These are phyloP conservation scores for Chrysemys picta DNA, from an alignment of 2,113 vertebrate species.

Conservation along the genomic window DNA sequence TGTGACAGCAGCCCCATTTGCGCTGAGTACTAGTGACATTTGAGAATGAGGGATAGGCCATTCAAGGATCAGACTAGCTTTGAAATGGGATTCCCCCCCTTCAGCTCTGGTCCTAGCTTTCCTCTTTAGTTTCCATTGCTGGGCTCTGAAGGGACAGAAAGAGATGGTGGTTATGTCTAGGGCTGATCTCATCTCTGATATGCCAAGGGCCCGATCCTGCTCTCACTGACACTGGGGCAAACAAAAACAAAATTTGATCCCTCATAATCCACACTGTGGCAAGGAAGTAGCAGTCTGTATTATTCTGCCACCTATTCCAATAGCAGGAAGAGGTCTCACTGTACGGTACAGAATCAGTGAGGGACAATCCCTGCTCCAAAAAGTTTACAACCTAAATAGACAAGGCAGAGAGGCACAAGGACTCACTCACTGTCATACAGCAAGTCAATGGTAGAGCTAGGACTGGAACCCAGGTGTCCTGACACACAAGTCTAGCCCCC, in stretches of 20 bases:
- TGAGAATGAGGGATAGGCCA: background rate
- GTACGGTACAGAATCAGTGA: background rate
- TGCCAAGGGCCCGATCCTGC: background rate
- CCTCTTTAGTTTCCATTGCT: background rate
- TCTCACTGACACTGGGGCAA: background rate
- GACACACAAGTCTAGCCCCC: background rate
- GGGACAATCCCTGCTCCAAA: background rate
- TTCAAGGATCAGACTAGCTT: background rate
- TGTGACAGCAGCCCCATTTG: background rate
- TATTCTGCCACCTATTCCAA: background rate
- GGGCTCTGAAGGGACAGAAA: background rate
- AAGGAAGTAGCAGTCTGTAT: background rate
- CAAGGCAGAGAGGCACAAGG: background rate
- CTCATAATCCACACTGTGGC: background rate
- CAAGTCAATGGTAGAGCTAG: background rate
- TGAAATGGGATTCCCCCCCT: background rate
- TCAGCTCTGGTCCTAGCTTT: background rate
- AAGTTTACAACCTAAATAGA: background rate
- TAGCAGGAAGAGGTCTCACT: background rate
- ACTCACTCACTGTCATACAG: background rate
- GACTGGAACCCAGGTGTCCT: background rate
- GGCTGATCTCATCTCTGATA: background rate
- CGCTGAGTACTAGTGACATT: background rate
- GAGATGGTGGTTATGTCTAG: background rate
- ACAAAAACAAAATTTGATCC: background rate